A percentile compares a stretch with the other conserved stretches of the same genome.
These are phyloP conservation scores for Podarcis raffonei DNA, from an alignment of 2,113 vertebrate genomes.

Conservation along the genomic window DNA sequence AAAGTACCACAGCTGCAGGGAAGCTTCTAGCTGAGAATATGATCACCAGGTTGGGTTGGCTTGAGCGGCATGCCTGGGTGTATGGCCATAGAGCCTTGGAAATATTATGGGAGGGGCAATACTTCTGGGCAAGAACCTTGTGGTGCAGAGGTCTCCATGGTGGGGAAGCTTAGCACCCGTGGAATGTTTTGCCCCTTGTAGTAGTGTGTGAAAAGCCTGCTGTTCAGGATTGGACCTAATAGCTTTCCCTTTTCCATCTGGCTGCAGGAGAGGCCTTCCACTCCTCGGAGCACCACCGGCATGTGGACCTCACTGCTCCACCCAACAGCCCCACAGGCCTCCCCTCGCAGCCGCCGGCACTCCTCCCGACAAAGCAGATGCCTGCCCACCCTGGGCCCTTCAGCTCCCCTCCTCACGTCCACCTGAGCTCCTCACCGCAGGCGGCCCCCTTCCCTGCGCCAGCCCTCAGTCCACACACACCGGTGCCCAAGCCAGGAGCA, in stretches of 20 bases:
- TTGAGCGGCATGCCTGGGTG: background rate
- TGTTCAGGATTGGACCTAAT: constrained; percentile 33
- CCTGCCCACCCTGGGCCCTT: constrained; percentile 78
- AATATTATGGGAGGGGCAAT: background rate
- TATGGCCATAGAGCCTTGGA: background rate
- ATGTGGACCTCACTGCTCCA: constrained; percentile 94
- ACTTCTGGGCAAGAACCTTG: background rate
- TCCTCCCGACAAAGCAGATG: constrained; percentile 83
- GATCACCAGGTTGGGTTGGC: background rate
- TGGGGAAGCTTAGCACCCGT: background rate
- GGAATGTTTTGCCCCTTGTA: background rate
- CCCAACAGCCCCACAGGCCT: constrained; percentile 96
- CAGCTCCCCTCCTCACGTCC: constrained; percentile 71
- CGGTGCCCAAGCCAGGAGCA: constrained; percentile 75
- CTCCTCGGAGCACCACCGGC: constrained; percentile 90
- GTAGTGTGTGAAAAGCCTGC: background rate
- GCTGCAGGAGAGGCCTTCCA: constrained; percentile 89
- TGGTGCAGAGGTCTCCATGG: no score
- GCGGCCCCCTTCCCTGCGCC: constrained; percentile 81
- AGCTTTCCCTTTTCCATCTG: constrained; percentile 22
- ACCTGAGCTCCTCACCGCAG: constrained; percentile 76
- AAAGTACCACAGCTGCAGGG: background rate
- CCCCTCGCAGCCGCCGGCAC: constrained; percentile 87
- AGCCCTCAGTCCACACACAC: constrained; percentile 75
- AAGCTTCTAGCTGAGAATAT: background rate